These are phyloP conservation scores for Vipera latastei DNA, from an alignment of 2,797 vertebrate genomes.

Conservation along the genomic window DNA sequence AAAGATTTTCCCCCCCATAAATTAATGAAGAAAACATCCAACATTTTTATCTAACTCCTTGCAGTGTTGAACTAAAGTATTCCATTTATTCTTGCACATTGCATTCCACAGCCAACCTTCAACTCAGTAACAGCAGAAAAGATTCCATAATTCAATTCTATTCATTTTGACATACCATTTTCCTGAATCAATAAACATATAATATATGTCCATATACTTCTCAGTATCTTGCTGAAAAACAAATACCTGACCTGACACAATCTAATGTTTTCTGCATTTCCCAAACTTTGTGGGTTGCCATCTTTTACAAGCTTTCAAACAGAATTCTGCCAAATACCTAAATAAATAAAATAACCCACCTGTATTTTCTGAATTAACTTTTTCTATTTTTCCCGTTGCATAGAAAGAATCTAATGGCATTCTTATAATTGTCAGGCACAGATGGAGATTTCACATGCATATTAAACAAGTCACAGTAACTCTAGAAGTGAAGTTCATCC, in stretches of 20 bases:
- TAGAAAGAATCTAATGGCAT: background rate
- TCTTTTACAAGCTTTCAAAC: background rate
- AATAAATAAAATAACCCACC: background rate
- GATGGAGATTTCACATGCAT: background rate
- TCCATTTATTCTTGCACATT: background rate
- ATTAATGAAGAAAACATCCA: background rate
- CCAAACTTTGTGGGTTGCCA: background rate
- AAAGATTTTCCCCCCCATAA: background rate
- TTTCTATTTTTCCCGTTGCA: background rate
- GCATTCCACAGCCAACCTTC: background rate
- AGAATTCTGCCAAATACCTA: background rate
- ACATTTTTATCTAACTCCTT: background rate
- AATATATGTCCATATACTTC: background rate
- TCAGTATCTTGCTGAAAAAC: background rate
- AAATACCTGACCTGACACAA: background rate
- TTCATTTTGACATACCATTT: background rate
- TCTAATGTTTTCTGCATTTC: background rate
- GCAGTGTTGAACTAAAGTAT: background rate
- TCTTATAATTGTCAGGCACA: background rate
- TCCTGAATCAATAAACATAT: background rate
- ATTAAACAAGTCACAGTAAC: background rate
- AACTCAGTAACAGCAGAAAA: background rate
- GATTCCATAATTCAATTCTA: background rate
- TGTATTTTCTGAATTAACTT: background rate
- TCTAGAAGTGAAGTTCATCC: background rate